Base-by-base conservation (phyloP, 2,888 invertebrate species). In the Pediacus dermestoides region DNA sequence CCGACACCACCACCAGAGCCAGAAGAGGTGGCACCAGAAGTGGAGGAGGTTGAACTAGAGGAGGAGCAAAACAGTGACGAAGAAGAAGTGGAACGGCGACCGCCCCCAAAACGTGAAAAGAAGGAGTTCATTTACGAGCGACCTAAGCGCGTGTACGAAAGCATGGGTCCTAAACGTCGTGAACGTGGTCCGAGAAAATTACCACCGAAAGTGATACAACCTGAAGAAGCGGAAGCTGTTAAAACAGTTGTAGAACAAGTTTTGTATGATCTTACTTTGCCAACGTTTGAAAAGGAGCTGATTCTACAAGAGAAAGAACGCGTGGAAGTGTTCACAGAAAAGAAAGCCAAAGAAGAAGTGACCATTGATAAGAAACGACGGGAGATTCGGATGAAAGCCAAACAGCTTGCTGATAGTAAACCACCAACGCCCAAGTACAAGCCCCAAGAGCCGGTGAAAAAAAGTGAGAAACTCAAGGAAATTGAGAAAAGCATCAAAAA, bases 391-490 rank as follows among this genome's bases (percentile, higher is more conserved):
- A 38, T 55, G 16, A 58, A 59, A 40, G 50, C 55, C n/a, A 66
- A 61, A 34, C 54, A 66, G 37, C 33, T 67, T 28, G 30, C 54
- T 4, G 59, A 59, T 2, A 57, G 52, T 26, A 51, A 53, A 32
- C 61, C 63, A 1, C 51, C 54, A 6, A 42, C 52, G 13, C 57
- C 61, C 1, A 60, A 63, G 31, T 70, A 70, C 44, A 55, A 60
- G 33, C 68, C 70, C 1, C 39, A 60, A 28, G 67, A 65, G 30
- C 68, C 69, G 16, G 65, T 68, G 11, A 59, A 45, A 39, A 69
- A 69, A 36, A 68, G 68, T 50, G 64, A 61, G 30, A 68, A 68
- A 49, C 48, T 70, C 12, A 55, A 57, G 22, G 68, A 69, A 37
- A 45, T 60, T 18, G 69, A 70, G 49, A 56, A 56, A 22, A 65